Evolutionary conservation across 2,113 vertebrate species (phyloP), one percentile per base, ranked within the genome.

Genomic region (Esox niger): DNA sequence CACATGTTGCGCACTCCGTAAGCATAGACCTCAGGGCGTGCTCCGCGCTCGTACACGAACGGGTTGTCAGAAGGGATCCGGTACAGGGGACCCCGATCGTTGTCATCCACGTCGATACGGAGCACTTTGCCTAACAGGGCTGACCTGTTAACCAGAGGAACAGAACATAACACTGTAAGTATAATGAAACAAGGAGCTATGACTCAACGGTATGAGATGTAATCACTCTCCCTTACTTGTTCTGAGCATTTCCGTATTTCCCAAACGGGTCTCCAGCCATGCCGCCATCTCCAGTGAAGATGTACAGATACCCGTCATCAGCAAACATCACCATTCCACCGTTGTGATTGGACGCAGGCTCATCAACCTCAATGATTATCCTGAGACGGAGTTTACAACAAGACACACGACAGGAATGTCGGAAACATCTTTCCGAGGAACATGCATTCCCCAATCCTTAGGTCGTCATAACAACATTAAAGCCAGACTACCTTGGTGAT

Each of bases 201-300:
- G 17, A 21, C 6, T 52, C 8, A 8, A 23, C 21, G 17, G 2
- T n/a, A 52, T 23, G 8, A 43, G 13, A 26, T 57, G n/a, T 15
- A 9, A 27, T 29, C 21, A 13, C 27, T n/a, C 29, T 20, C n/a
- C 21, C 94, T 79, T 90, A 98, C 97, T 95, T 98, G 92, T 99
- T 99, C 77, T 98, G 97, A 8, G 96, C 88, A 4, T 99, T 99
- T 80, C 97, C 97, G 70, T 93, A 96, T 77, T 91, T 86, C 6
- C 96, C 96, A 71, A 98, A 99, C 27, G 97, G 97, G 79, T 99
- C 97, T 72, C 97, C 97, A 4, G 94, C 96, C 96, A 98, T 98
- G 38, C 97, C 97, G 13, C 97, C 97, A 1, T 99, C 97, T 33
- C 97, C 97, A 17, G 95, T 99, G 78, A 99, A 99, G 82, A 98